A percentile compares a stretch with the other conserved stretches of the same genome.
Conservation (phyloP, 2,797 vertebrate genomes). For the Dermochelys coriacea region DNA sequence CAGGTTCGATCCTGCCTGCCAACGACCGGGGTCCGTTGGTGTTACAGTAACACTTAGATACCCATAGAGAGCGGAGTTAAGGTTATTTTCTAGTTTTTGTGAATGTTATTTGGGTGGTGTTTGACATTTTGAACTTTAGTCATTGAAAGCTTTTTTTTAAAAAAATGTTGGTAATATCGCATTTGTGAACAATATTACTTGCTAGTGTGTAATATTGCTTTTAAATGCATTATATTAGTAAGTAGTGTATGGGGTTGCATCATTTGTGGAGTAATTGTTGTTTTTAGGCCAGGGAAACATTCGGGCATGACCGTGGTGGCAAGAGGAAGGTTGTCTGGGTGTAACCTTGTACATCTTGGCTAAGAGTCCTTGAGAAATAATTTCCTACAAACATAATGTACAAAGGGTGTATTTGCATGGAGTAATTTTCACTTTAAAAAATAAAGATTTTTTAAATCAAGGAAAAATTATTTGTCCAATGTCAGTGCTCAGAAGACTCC, state of each 20-base stretch:
- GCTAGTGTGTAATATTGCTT: background rate
- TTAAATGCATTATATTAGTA: conserved; percentile 4
- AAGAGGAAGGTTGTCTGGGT: background rate
- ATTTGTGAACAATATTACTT: background rate
- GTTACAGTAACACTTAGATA: background rate
- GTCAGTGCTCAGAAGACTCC: background rate
- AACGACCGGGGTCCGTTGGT: too few relatives aligned
- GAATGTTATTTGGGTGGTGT: background rate
- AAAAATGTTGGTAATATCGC: background rate
- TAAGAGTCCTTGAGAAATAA: background rate
- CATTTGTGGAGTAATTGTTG: background rate
- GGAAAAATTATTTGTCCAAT: background rate
- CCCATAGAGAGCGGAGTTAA: too few relatives aligned
- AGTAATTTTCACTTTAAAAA: background rate
- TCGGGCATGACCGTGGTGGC: background rate
- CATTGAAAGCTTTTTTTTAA: background rate
- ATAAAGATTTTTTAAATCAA: background rate
- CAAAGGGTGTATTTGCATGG: background rate
- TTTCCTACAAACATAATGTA: background rate
- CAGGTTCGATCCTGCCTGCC: too few relatives aligned
- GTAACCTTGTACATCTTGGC: background rate
- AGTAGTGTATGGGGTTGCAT: background rate
- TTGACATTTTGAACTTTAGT: background rate
- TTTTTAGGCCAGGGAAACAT: background rate
- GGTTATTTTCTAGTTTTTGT: background rate